A percentile compares a stretch with the other conserved stretches of the same genome.
Conservation (phyloP, 2,113 vertebrate species). For the Elephas maximus region DNA sequence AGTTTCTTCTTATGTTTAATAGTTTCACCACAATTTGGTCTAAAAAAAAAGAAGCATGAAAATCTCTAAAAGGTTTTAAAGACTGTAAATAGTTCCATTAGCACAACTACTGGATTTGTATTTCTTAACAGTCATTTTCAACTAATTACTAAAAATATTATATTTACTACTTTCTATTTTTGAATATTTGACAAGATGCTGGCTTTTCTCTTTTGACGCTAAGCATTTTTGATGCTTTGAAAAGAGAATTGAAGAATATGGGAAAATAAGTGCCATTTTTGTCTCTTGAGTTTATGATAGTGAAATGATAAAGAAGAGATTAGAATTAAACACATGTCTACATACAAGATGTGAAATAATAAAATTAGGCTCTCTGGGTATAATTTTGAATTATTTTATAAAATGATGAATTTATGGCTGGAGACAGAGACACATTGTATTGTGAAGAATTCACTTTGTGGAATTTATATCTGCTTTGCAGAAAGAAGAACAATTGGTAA, state of each 20-base stretch:
- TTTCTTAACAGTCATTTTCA: conserved; percentile 31
- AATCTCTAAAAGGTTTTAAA: conserved; percentile 10
- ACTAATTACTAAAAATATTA: conserved; percentile 27
- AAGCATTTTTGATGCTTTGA: background rate
- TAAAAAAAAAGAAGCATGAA: background rate
- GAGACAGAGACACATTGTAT: background rate
- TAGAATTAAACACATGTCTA: background rate
- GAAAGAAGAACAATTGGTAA: background rate
- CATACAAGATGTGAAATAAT: background rate
- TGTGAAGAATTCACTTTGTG: background rate
- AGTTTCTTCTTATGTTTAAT: background rate
- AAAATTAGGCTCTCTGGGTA: background rate
- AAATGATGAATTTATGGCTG: background rate
- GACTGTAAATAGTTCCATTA: conserved; percentile 28
- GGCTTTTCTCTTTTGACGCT: background rate
- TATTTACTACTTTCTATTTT: background rate
- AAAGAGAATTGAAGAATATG: conserved; percentile 12
- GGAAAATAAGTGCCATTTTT: background rate
- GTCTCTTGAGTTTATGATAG: background rate
- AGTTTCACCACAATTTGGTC: background rate
- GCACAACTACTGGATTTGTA: background rate
- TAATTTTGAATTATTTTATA: conserved; percentile 35
- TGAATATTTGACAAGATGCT: background rate
- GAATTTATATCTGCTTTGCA: background rate
- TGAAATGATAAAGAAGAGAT: conserved; percentile 20